Conservation (phyloP, 2,113 vertebrate species). For the Leiothrix lutea region DNA sequence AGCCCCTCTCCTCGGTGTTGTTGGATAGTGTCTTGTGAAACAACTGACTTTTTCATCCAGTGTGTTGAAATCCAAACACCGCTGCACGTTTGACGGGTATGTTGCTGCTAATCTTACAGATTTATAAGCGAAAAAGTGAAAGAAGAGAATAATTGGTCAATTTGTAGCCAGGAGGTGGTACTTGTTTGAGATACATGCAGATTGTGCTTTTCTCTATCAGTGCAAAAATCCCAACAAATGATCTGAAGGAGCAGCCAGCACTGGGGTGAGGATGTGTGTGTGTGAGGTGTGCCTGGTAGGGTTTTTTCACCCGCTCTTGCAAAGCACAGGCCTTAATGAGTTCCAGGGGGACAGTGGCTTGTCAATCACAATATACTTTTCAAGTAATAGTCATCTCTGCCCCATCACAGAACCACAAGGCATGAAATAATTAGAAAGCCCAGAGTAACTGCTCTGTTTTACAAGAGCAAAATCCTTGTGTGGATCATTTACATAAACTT, state of each 20-base stretch:
- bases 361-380: conserved; percentile 82
- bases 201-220: conserved; percentile 16
- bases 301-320: conserved; percentile 69
- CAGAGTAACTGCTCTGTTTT: conserved; percentile 85
- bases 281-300: conserved; percentile 65
- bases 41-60: not conserved
- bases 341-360: conserved; percentile 80
- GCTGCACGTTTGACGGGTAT: not conserved
- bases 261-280: not conserved
- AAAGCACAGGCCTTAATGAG: conserved; percentile 80
- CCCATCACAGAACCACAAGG: conserved; percentile 83
- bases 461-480: conserved; percentile 80
- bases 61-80: not conserved
- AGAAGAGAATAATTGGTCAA: conserved; percentile 21
- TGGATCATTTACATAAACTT: conserved; percentile 85
- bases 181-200: conserved; percentile 36
- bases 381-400: conserved; percentile 77
- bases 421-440: conserved; percentile 89
- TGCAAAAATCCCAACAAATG: conserved; percentile 70
- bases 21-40: not conserved
- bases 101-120: not conserved
- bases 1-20: not conserved
- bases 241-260: conserved; percentile 44
- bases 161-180: conserved; percentile 43
- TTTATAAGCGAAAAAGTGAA: conserved; percentile 25